Evolutionary conservation across 2,797 vertebrate genomes (phyloP).

Genomic region (Halcyon chelicuti): DNA sequence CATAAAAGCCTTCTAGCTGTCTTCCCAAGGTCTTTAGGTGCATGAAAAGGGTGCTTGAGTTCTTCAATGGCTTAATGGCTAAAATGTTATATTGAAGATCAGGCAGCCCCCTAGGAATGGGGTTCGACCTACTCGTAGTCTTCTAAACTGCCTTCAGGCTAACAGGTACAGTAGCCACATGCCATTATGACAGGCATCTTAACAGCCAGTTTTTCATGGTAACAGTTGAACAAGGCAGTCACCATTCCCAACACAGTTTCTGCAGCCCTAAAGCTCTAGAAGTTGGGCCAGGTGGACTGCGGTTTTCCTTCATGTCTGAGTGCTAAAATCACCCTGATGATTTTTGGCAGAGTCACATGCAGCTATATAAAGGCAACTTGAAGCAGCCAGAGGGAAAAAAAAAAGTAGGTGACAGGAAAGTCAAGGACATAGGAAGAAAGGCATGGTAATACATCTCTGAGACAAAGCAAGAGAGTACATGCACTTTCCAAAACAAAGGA

Average conservation of each 20-base stretch:
- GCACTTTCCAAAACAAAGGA: not conserved
- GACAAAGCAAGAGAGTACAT: not conserved
- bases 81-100: not conserved
- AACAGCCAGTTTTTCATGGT: not conserved
- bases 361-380: not conserved
- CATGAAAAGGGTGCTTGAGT: not conserved
- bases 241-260: not conserved
- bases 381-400: not conserved
- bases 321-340: not conserved
- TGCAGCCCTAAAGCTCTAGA: not conserved
- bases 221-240: not conserved
- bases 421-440: slow-evolving; percentile 34
- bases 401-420: not conserved
- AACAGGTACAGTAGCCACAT: not conserved
- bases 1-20: not conserved
- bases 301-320: not conserved
- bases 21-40: not conserved
- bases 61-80: not conserved
- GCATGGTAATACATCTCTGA: not conserved
- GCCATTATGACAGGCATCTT: not conserved
- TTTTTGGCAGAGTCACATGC: not conserved
- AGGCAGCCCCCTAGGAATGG: not conserved
- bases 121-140: not conserved
- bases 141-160: not conserved
- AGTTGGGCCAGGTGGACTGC: not conserved